Conservation (phyloP, 1,140 invertebrate species). For the Anastrepha ludens region DNA sequence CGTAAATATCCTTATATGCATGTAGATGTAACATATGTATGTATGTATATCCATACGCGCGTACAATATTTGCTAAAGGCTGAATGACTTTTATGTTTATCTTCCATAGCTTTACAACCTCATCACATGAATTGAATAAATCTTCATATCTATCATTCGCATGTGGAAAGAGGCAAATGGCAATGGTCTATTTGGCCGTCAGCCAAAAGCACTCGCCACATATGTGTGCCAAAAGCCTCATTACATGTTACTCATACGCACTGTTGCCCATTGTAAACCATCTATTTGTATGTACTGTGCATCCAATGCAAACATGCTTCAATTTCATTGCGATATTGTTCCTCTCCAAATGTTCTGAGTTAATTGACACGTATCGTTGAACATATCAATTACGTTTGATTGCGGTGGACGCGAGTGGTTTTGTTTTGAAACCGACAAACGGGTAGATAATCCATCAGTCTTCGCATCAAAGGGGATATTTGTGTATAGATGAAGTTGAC, state of each 20-base stretch:
- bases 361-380: conserved; percentile 5
- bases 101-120: too few species aligned
- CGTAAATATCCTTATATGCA: too few species aligned
- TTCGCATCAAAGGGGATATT: not conserved
- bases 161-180: not conserved
- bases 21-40: too few species aligned
- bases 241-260: conserved; percentile 15
- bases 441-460: not conserved
- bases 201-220: not conserved
- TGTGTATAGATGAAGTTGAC: not conserved
- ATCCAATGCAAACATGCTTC: not conserved
- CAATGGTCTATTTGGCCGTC: not conserved
- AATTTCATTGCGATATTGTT: not conserved
- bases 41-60: too few species aligned
- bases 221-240: not conserved
- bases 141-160: not conserved
- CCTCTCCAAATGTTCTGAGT: not conserved
- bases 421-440: not conserved
- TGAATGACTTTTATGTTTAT: too few species aligned
- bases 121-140: not conserved
- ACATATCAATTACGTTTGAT: conserved; percentile 32
- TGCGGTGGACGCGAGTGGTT: conserved; percentile 20
- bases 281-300: not conserved
- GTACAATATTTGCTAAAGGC: too few species aligned
- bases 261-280: not conserved